Evolutionary conservation across 1,140 invertebrate genomes (phyloP).

Genomic region (Probaryconus sp.): DNA sequence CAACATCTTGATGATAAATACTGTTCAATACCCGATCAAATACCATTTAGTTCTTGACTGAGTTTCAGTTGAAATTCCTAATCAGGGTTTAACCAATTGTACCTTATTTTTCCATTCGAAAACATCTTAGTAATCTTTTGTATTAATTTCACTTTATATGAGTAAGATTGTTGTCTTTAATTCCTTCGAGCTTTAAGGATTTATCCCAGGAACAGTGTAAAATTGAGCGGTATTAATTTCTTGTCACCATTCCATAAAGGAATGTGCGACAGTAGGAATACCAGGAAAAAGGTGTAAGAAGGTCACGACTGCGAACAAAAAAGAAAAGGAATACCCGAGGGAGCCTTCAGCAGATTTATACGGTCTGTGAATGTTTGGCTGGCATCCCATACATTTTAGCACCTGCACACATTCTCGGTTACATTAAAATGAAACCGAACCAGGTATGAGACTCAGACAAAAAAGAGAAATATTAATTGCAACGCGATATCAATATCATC

Average conservation of each 20-base stretch:
- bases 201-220: too few species aligned
- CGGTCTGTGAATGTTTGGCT: slow-evolving; percentile 65
- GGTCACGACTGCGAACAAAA: slow-evolving; percentile 50
- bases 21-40: too few species aligned
- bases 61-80: too few species aligned
- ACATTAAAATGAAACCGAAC: slow-evolving; percentile 28
- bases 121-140: too few species aligned
- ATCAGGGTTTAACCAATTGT: too few species aligned
- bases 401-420: slow-evolving; percentile 60
- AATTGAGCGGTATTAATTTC: slow-evolving; percentile 76
- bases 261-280: slow-evolving; percentile 38
- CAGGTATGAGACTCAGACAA: slow-evolving; percentile 49
- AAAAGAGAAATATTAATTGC: slow-evolving; percentile 50
- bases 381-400: slow-evolving; percentile 52
- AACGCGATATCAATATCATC: too few species aligned
- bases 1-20: too few species aligned
- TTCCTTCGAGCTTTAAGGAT: too few species aligned
- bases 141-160: too few species aligned
- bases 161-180: too few species aligned
- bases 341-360: slow-evolving; percentile 77
- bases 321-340: slow-evolving; percentile 74
- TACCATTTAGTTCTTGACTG: too few species aligned
- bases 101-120: too few species aligned
- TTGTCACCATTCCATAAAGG: slow-evolving; percentile 54
- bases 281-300: slow-evolving; percentile 38